Base-by-base conservation (phyloP, 1,140 invertebrate species). In the Aphaenogaster ashmeadi region DNA sequence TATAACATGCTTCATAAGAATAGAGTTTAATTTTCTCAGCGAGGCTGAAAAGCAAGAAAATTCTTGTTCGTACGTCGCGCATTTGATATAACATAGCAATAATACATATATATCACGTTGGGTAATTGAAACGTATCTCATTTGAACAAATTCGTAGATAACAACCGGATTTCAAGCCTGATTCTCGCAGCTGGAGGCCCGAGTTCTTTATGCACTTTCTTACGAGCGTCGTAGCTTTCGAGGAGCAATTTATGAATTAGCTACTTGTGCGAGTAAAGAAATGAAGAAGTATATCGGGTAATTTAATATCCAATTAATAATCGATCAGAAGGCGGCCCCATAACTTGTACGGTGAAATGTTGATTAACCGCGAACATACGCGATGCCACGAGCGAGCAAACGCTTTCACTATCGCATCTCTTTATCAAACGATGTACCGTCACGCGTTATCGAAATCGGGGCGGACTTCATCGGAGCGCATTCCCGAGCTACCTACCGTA, bases 281-380 rank as follows among this genome's bases (percentile, higher is more conserved):
- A 71, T 18, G 27, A 33, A 71, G n/a, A 54, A 54, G 9, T 80
- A 69, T 54, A 62, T 60, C 27, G 54, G 38, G 52, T 74, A 50
- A 84, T 75, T 84, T 60, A 75, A 84, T 84, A 84, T 75, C 56
- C 54, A 84, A 84, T 84, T 75, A 84, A 50, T 74, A 60, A 74
- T 62, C 41, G 41, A 74, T 75, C 80, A 60, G 18, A 60, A n/a
- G 8, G 41, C 56, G 54, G 11, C 27, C n/a, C 18, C 3, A 36
- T 72, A 74, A 83, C 52, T 74, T 62, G 41, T 27, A 15, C 9
- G 41, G 6, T 50, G 38, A 84, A 84, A 75, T 21, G 80, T 84
- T 52, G 54, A 60, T 84, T 84, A 47, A 74, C 27, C n/a, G 69
- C 27, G 41, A 60, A 81, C 50, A 38, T 69, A 50, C 9, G 56